Percentiles rank a stretch among this genome's conserved stretches.
phyloP scores from a whole-genome alignment of 2,113 vertebrate species.

The Gulo gulo region DNA sequence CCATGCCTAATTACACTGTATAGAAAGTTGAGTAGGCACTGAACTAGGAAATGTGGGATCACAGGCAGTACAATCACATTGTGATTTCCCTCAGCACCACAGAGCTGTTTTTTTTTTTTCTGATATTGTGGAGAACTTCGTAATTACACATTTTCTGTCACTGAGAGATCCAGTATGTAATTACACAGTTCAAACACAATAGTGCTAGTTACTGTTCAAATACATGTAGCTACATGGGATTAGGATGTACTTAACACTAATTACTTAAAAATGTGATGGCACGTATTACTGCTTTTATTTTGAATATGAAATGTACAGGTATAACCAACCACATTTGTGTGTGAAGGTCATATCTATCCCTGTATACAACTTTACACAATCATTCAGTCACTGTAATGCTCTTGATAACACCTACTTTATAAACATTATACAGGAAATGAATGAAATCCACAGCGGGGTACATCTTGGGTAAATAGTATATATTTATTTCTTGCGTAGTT shows the following conservation, averaged over 20 bases:
- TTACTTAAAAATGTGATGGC: constrained; percentile 55
- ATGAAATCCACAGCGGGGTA: not conserved
- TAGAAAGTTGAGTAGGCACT: constrained; percentile 78
- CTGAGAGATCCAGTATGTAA: constrained; percentile 76
- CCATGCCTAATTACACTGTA: constrained; percentile 77
- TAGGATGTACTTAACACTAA: constrained; percentile 71
- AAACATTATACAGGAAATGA: not conserved
- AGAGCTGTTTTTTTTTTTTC: constrained; percentile 66
- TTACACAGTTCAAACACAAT: constrained; percentile 79
- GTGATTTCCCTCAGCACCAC: constrained; percentile 22
- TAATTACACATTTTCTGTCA: constrained; percentile 82
- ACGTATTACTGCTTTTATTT: constrained; percentile 29
- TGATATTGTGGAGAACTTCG: constrained; percentile 77
- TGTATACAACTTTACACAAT: not conserved
- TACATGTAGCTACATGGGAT: constrained; percentile 66
- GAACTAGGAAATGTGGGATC: constrained; percentile 70
- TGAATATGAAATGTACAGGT: constrained; percentile 15
- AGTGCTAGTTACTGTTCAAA: constrained; percentile 74
- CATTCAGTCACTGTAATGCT: not conserved
- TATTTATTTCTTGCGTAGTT: not conserved
- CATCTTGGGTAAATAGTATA: not conserved
- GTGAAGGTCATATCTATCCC: not conserved
- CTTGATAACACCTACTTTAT: constrained; percentile 7
- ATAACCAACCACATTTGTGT: not conserved
- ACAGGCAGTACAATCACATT: constrained; percentile 45